A percentile compares a stretch with the other conserved stretches of the same genome.
These are phyloP conservation scores for Mimumesa dahlbomi DNA, from an alignment of 2,888 invertebrate genomes.

Conservation along the genomic window DNA sequence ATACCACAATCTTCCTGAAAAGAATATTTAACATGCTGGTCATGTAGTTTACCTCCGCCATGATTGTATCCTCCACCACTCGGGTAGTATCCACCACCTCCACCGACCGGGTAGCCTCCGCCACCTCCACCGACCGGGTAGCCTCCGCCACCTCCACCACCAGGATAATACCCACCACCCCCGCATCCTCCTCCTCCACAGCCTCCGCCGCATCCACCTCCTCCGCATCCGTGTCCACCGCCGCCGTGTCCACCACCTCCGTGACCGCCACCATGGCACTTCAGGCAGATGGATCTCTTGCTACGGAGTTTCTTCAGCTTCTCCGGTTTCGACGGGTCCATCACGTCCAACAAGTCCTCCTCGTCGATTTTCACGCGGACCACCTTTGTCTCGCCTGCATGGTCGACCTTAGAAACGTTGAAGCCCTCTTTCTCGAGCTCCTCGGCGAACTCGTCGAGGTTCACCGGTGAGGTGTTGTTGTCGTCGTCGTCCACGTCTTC, in stretches of 20 bases:
- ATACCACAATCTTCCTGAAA: too few species aligned
- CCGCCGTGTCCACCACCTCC: conserved; percentile 54
- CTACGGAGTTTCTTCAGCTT: conserved; percentile 66
- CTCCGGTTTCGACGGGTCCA: conserved; percentile 10
- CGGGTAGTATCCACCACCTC: too few species aligned
- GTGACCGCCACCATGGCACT: conserved; percentile 59
- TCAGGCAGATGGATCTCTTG: conserved; percentile 68
- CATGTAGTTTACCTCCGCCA: conserved; percentile 25
- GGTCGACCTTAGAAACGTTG: conserved; percentile 66
- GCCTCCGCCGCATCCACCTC: conserved; percentile 33
- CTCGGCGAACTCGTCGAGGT: conserved; percentile 73
- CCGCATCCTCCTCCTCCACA: conserved; percentile 52
- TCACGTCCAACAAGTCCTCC: conserved; percentile 31
- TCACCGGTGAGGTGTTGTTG: conserved; percentile 52
- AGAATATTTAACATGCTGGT: too few species aligned
- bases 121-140: conserved; percentile 12
- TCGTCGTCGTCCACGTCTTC: conserved; percentile 69
- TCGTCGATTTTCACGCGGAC: conserved; percentile 68
- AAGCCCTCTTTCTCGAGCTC: conserved; percentile 73
- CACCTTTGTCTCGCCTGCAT: conserved; percentile 66
- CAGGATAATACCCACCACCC: conserved; percentile 23
- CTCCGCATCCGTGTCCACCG: conserved; percentile 44
- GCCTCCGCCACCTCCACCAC: conserved; percentile 21
- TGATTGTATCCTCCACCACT: conserved; percentile 7
- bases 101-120: conserved; percentile 7